Conservation (phyloP, 2,888 invertebrate species). For the Rambutsinella grinnellia region DNA sequence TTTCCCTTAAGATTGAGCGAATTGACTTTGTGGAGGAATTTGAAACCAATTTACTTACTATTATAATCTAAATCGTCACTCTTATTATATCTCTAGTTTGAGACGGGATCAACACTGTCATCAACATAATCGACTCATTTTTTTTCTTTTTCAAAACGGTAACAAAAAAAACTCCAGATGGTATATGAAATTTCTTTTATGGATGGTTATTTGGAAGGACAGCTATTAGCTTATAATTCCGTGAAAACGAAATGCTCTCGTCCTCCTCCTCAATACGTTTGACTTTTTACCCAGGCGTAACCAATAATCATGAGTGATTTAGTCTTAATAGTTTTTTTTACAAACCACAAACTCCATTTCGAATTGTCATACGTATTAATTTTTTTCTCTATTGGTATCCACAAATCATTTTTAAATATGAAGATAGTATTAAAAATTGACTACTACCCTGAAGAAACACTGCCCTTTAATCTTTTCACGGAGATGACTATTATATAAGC, state of each 20-base stretch:
- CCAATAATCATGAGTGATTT: slow-evolving; percentile 56
- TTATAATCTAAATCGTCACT: slow-evolving; percentile 33
- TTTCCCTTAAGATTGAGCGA: slow-evolving; percentile 53
- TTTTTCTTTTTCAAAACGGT: too few relatives aligned
- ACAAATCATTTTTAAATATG: too few relatives aligned
- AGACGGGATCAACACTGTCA: slow-evolving; percentile 38
- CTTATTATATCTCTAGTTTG: too few relatives aligned
- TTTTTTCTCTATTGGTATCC: slow-evolving; percentile 39
- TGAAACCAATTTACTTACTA: slow-evolving; percentile 41
- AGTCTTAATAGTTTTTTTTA: slow-evolving; percentile 46
- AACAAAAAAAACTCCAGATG: too few relatives aligned
- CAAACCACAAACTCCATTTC: slow-evolving; percentile 48
- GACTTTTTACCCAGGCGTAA: too few relatives aligned
- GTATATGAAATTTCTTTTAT: too few relatives aligned
- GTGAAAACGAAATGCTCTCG: too few relatives aligned
- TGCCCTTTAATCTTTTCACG: slow-evolving; percentile 31
- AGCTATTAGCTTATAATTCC: too few relatives aligned
- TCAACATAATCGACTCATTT: slow-evolving; percentile 34
- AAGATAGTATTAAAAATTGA: too few relatives aligned
- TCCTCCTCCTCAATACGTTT: too few relatives aligned
- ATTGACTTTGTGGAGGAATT: slow-evolving; percentile 47
- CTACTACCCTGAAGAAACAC: slow-evolving; percentile 15
- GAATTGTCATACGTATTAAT: slow-evolving; percentile 55
- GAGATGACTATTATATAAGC: too few relatives aligned
- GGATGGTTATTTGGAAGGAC: too few relatives aligned